A percentile compares a stretch with the other conserved stretches of the same genome.
phyloP scores from a whole-genome alignment of 2,113 vertebrate genomes.

The Zapus hudsonius region DNA sequence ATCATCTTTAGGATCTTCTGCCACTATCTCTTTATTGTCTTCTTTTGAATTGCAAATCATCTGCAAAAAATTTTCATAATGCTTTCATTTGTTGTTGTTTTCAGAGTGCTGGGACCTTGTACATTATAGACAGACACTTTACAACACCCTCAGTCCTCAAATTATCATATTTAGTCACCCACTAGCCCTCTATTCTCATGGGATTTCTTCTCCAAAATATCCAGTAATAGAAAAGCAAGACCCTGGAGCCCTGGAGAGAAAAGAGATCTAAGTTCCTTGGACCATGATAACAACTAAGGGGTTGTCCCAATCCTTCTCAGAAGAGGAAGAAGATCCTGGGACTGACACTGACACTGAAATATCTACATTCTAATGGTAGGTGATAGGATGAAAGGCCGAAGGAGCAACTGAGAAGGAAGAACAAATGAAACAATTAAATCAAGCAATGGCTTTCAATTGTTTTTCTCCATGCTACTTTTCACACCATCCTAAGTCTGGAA shows the following conservation, averaged over 20 bases:
- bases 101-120: neutral
- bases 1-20: constrained; percentile 90
- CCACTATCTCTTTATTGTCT: too few species aligned
- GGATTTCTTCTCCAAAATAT: neutral
- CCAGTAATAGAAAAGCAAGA: neutral
- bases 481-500: neutral
- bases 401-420: neutral
- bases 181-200: neutral
- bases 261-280: too few species aligned
- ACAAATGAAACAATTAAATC: neutral
- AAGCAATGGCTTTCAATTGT: neutral
- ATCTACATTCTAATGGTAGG: neutral
- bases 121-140: neutral
- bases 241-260: constrained; percentile 13
- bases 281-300: too few species aligned
- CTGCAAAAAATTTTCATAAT: constrained; percentile 81
- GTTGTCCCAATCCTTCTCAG: constrained; percentile 1
- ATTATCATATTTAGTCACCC: constrained; percentile 12
- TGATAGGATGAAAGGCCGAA: neutral
- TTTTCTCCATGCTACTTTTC: constrained; percentile 4
- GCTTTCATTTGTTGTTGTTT: neutral
- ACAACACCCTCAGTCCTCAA: neutral
- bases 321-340: neutral
- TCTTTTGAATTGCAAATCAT: constrained; percentile 82
- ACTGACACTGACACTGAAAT: neutral